Percentiles rank a stretch among this genome's conserved stretches.
Conservation (phyloP, 2,113 vertebrate species). For the Oreochromis tanganicae region DNA sequence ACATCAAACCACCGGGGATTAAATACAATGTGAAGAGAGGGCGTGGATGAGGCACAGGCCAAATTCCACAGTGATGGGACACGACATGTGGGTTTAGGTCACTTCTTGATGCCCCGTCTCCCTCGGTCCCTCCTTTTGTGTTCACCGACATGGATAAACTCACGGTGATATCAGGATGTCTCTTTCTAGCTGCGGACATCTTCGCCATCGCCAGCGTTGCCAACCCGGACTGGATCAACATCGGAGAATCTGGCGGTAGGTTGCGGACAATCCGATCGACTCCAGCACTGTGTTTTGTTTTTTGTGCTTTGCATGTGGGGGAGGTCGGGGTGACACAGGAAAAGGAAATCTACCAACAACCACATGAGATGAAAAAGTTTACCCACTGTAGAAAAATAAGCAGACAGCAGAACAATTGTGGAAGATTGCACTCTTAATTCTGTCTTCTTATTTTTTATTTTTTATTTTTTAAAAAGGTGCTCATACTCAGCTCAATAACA, state of each 20-base stretch:
- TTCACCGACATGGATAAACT: conserved; percentile 86
- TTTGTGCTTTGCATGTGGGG: background rate
- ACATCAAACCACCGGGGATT: background rate
- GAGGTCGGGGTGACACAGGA: background rate
- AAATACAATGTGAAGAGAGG: background rate
- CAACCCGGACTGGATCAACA: conserved; percentile 97
- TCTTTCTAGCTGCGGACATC: conserved; percentile 92
- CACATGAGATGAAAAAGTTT: background rate
- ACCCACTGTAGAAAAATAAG: background rate
- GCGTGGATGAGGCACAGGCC: background rate
- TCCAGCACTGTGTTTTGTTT: background rate
- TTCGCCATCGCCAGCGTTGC: conserved; percentile 94
- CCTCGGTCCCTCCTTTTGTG: background rate
- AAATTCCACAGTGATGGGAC: background rate
- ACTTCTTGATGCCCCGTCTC: conserved; percentile 20
- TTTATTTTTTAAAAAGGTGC: background rate
- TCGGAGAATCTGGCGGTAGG: conserved; percentile 86
- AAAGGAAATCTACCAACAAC: background rate
- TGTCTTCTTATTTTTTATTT: background rate
- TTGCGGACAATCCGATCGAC: background rate
- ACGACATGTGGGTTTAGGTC: background rate
- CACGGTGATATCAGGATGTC: conserved; percentile 94
- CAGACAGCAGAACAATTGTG: background rate
- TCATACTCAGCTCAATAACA: background rate
- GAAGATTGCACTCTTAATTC: background rate